A percentile compares a stretch with the other conserved stretches of the same genome.
These are phyloP conservation scores for Sarcophaga bullata DNA, from an alignment of 1,140 invertebrate species.

Conservation along the genomic window DNA sequence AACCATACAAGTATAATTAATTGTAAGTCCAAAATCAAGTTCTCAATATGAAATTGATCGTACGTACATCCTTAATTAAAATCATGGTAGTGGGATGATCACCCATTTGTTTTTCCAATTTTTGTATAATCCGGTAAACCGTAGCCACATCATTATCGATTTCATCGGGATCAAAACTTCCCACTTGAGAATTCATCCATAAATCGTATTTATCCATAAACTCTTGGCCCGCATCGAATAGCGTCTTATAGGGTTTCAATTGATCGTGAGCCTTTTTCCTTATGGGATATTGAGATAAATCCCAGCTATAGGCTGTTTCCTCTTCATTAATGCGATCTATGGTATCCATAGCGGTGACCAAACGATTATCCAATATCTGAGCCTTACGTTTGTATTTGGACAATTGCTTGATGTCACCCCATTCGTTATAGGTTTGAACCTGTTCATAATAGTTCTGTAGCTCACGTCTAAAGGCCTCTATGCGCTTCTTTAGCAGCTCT, in stretches of 20 bases:
- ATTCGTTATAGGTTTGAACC: conserved; percentile 87
- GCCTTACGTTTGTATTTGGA: conserved; percentile 87
- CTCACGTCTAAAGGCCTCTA: conserved; percentile 70
- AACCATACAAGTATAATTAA: background rate
- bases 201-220: conserved; percentile 84
- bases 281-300: conserved; percentile 88
- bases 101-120: conserved; percentile 87
- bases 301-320: conserved; percentile 90
- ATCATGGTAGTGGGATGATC: conserved; percentile 75
- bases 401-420: conserved; percentile 88
- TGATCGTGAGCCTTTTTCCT: conserved; percentile 80
- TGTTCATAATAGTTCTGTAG: conserved; percentile 82
- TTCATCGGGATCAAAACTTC: conserved; percentile 85
- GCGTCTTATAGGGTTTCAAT: conserved; percentile 84
- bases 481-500: conserved; percentile 74
- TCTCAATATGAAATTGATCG: background rate
- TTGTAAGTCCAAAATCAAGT: background rate
- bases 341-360: conserved; percentile 77
- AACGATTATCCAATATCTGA: conserved; percentile 75
- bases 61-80: conserved; percentile 73
- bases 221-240: conserved; percentile 89
- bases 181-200: conserved; percentile 87
- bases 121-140: conserved; percentile 84
- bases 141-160: conserved; percentile 86
- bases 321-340: conserved; percentile 94